Conservation (phyloP, 2,797 vertebrate species). For the Crenuchus spilurus region DNA sequence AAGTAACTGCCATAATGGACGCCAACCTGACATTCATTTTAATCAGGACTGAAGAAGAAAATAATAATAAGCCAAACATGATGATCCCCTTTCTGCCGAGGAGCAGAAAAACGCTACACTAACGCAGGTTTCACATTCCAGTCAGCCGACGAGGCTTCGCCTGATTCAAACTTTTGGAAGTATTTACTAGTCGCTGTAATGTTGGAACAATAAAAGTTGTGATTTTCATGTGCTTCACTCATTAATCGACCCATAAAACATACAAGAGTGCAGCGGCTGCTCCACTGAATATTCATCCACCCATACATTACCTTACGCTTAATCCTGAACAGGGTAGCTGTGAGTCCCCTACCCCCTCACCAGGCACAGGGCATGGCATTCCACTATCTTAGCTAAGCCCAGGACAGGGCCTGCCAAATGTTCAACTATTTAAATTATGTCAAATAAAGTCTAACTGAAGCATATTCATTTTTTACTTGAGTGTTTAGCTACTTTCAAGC, state of each 20-base stretch:
- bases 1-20: constrained; percentile 64
- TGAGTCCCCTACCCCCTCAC: too few relatives aligned
- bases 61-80: too few relatives aligned
- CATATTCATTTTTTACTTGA: too few relatives aligned
- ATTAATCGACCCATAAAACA: not conserved
- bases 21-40: not conserved
- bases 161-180: not conserved
- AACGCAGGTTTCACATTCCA: constrained; percentile 25
- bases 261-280: not conserved
- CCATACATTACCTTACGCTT: too few relatives aligned
- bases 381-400: too few relatives aligned
- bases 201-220: constrained; percentile 20
- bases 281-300: not conserved
- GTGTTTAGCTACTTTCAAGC: too few relatives aligned
- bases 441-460: too few relatives aligned
- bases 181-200: not conserved
- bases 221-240: not conserved
- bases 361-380: too few relatives aligned
- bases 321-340: too few relatives aligned
- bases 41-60: not conserved
- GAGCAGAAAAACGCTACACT: not conserved
- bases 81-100: too few relatives aligned
- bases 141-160: not conserved
- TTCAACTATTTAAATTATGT: too few relatives aligned
- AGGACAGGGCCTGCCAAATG: too few relatives aligned